Percentiles rank a stretch among this genome's conserved stretches.
phyloP scores from a whole-genome alignment of 2,797 vertebrate genomes.

The Novumbra hubbsi region DNA sequence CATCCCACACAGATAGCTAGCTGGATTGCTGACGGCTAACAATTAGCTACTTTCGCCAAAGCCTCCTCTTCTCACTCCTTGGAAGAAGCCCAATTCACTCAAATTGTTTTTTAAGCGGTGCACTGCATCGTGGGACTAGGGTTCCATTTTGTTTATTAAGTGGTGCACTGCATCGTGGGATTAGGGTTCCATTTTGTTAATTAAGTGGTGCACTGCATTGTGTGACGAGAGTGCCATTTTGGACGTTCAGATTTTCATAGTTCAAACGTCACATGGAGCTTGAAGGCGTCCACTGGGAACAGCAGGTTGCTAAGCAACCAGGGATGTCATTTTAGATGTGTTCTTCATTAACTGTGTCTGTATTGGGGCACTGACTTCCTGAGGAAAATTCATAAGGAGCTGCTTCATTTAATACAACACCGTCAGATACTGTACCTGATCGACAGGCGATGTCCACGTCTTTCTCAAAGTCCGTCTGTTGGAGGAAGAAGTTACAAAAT shows the following conservation, averaged over 20 bases:
- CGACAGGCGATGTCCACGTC: slow-evolving; percentile 99
- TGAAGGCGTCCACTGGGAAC: slow-evolving; percentile 44
- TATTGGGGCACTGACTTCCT: slow-evolving; percentile 32
- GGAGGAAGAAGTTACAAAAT: slow-evolving; percentile 39
- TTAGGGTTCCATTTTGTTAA: not conserved
- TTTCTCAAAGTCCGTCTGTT: slow-evolving; percentile 99
- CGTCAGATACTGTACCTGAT: slow-evolving; percentile 86
- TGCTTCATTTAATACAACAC: slow-evolving; percentile 47
- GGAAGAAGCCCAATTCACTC: rapidly evolving
- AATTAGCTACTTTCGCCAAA: not conserved
- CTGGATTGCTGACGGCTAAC: not conserved
- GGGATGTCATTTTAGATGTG: slow-evolving; percentile 33
- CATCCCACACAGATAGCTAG: not conserved
- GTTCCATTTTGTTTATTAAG: not conserved
- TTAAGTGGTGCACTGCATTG: not conserved
- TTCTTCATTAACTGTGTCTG: slow-evolving; percentile 40
- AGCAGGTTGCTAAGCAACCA: slow-evolving; percentile 52
- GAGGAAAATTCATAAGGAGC: slow-evolving; percentile 38
- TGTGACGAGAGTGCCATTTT: not conserved
- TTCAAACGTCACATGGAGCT: slow-evolving; percentile 26
- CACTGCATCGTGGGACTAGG: not conserved
- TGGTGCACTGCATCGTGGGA: not conserved
- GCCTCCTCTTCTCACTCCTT: slow-evolving; percentile 5
- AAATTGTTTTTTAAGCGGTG: not conserved
- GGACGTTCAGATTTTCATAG: too few species aligned